These are phyloP conservation scores for Hydrozoanthus tunicans DNA, from an alignment of 64 coral and sea anemone genomes.

Conservation along the genomic window DNA sequence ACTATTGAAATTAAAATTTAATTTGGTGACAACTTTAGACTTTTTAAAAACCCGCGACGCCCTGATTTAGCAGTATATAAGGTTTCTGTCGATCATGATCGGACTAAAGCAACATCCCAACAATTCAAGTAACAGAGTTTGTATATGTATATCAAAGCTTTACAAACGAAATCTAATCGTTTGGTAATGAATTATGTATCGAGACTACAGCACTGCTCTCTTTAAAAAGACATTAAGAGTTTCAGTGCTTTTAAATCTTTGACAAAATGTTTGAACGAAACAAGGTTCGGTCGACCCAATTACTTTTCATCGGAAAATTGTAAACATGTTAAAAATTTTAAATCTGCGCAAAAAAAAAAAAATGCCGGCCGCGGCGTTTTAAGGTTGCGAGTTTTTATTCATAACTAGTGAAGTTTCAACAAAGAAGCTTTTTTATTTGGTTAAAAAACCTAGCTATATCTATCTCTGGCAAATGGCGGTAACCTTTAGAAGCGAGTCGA, in stretches of 20 bases:
- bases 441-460: not conserved
- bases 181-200: not conserved
- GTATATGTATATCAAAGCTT: not conserved
- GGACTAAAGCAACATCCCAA: too few species aligned
- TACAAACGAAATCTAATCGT: not conserved
- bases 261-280: not conserved
- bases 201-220: not conserved
- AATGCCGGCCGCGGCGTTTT: too few species aligned
- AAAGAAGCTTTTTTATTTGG: not conserved
- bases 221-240: not conserved
- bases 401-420: not conserved
- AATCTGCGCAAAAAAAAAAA: not conserved
- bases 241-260: not conserved
- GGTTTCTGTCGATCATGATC: too few species aligned
- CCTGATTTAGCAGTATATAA: too few species aligned
- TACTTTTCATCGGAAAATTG: too few species aligned
- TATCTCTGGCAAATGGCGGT: constrained; percentile 3
- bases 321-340: not conserved
- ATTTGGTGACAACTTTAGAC: not conserved
- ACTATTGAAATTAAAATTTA: not conserved
- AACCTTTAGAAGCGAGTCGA: constrained; percentile 11
- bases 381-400: not conserved
- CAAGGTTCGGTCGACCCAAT: too few species aligned
- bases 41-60: not conserved
- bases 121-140: not conserved